phyloP scores from a whole-genome alignment of 2,113 vertebrate species.

The Oncorhynchus nerka region DNA sequence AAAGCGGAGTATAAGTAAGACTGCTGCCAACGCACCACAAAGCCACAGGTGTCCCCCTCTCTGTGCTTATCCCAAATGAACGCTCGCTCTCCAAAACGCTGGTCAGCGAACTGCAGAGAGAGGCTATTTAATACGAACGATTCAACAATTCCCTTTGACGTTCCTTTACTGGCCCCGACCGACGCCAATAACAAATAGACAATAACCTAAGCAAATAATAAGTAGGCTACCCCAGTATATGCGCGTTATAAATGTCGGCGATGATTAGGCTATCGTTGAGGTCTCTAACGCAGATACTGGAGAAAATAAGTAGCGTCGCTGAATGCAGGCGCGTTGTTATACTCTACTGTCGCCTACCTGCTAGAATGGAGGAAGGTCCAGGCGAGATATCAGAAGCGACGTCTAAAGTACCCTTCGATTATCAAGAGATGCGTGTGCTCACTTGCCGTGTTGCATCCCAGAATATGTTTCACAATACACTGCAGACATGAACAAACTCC shows the following conservation, averaged over 20 bases:
- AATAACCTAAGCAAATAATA: background rate
- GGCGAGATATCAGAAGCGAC: no score
- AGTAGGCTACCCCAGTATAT: no score
- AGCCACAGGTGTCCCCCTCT: slow-evolving; percentile 64
- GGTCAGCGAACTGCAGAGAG: background rate
- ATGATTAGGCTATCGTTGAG: no score
- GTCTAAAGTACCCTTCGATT: background rate
- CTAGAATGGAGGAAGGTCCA: background rate
- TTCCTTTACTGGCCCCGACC: background rate
- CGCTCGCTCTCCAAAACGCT: slow-evolving; percentile 26
- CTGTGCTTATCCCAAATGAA: slow-evolving; percentile 12
- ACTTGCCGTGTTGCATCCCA: no score
- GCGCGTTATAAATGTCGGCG: no score
- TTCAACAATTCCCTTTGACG: background rate
- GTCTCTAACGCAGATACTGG: no score
- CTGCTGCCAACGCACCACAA: slow-evolving; percentile 21
- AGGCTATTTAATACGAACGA: background rate
- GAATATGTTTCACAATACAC: slow-evolving; percentile 10
- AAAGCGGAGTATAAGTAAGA: background rate
- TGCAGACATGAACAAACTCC: slow-evolving; percentile 29
- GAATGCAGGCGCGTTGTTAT: slow-evolving; percentile 17
- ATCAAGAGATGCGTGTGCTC: background rate
- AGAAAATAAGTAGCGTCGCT: no score
- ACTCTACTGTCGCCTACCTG: slow-evolving; percentile 37
- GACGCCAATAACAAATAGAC: background rate